A percentile compares a stretch with the other conserved stretches of the same genome.
These are phyloP conservation scores for Eurypyga helias DNA, from an alignment of 2,113 vertebrate genomes.

Conservation along the genomic window DNA sequence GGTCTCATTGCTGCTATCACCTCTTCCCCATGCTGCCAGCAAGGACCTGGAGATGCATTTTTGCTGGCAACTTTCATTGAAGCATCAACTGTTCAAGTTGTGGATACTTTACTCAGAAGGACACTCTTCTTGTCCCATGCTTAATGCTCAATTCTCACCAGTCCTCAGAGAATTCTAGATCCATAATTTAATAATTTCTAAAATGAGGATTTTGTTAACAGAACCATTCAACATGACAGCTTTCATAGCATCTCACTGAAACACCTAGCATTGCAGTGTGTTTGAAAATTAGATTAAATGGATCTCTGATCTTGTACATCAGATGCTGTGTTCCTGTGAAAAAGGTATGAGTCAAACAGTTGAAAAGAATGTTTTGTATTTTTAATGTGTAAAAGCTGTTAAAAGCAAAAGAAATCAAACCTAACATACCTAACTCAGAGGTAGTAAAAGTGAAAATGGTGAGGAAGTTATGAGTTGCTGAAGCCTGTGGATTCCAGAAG, in stretches of 20 bases:
- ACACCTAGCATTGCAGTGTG: neutral
- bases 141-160: neutral
- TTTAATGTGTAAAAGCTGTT: conserved; percentile 48
- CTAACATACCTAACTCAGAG: neutral
- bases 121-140: neutral
- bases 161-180: neutral
- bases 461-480: neutral
- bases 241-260: conserved; percentile 18
- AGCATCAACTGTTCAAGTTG: neutral
- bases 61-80: neutral
- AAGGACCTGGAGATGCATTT: neutral
- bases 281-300: conserved; percentile 56
- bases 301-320: conserved; percentile 43
- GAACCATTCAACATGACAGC: neutral
- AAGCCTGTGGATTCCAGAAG: neutral
- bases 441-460: neutral
- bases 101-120: neutral
- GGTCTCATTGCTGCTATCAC: neutral
- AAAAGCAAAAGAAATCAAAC: conserved; percentile 39
- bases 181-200: conserved; percentile 29
- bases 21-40: neutral
- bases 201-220: conserved; percentile 8
- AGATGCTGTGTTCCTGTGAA: conserved; percentile 49
- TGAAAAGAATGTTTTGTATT: conserved; percentile 56
- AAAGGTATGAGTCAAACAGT: neutral